phyloP scores from a whole-genome alignment of 1,140 invertebrate species.

The Saccostrea cuccullata region DNA sequence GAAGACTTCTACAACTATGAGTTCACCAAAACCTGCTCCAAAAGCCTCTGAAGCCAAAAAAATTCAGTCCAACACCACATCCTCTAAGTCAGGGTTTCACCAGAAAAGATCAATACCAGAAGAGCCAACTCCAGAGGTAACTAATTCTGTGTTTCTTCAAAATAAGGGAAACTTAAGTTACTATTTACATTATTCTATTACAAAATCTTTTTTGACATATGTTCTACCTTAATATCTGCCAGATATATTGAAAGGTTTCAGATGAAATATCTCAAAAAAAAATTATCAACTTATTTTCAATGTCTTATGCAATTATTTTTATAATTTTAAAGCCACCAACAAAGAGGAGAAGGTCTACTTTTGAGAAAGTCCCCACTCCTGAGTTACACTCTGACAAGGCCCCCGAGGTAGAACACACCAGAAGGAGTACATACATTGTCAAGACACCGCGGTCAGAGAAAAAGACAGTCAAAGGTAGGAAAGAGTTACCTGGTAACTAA shows the following conservation, averaged over 20 bases:
- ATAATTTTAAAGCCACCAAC: neutral
- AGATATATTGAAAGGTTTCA: no score
- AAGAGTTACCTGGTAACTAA: neutral
- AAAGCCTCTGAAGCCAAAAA: neutral
- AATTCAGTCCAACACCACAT: neutral
- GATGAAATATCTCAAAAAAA: no score
- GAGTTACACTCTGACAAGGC: constrained; percentile 25
- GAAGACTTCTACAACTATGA: neutral
- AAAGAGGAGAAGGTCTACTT: constrained; percentile 57
- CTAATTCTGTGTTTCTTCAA: neutral
- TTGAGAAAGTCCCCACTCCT: constrained; percentile 60
- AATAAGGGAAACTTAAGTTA: neutral
- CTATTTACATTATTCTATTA: no score
- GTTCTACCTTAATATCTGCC: no score
- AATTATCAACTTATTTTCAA: no score
- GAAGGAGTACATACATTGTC: constrained; percentile 18
- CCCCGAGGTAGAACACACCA: neutral
- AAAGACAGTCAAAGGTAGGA: constrained; percentile 38
- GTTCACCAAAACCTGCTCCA: neutral
- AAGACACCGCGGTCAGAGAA: constrained; percentile 37
- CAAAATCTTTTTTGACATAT: no score
- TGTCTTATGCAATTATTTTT: no score
- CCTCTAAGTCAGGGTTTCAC: neutral
- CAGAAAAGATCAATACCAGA: neutral
- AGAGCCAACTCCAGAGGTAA: neutral